Evolutionary conservation across 2,888 invertebrate genomes (phyloP).

Genomic region (Zygaena filipendulae): DNA sequence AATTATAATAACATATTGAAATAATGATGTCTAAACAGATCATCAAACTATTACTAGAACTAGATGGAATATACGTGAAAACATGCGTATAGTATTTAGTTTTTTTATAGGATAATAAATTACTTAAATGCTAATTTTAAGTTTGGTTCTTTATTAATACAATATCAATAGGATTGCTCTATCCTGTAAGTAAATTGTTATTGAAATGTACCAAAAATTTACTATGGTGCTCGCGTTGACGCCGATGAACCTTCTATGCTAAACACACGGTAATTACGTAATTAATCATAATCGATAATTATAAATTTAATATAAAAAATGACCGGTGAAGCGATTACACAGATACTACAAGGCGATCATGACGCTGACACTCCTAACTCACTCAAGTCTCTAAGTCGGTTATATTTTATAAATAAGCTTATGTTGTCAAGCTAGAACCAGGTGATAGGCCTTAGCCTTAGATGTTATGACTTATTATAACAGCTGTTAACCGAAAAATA

Average conservation of each 20-base stretch:
- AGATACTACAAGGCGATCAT: constrained; percentile 58
- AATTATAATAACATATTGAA: too few species aligned
- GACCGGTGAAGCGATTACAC: constrained; percentile 51
- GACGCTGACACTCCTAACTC: constrained; percentile 26
- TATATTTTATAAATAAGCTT: too few species aligned
- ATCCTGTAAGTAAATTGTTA: constrained; percentile 51
- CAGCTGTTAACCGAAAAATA: too few species aligned
- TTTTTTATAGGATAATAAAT: constrained; percentile 71
- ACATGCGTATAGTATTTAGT: constrained; percentile 68
- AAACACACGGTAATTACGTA: constrained; percentile 30
- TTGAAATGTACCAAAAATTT: constrained; percentile 57
- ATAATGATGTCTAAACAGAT: too few species aligned
- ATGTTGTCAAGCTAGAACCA: too few species aligned
- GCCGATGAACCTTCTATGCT: constrained; percentile 68
- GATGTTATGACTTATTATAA: too few species aligned
- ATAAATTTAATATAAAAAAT: constrained; percentile 47
- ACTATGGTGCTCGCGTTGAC: constrained; percentile 55
- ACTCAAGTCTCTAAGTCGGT: too few species aligned
- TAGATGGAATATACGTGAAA: constrained; percentile 71
- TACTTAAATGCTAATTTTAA: constrained; percentile 68
- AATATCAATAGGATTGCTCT: constrained; percentile 68
- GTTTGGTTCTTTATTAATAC: constrained; percentile 71
- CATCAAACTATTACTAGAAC: too few species aligned
- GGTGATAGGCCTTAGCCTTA: too few species aligned
- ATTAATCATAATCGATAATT: constrained; percentile 34